Evolutionary conservation across 1,140 invertebrate species (phyloP).

Genomic region (Ectropis grisescens): DNA sequence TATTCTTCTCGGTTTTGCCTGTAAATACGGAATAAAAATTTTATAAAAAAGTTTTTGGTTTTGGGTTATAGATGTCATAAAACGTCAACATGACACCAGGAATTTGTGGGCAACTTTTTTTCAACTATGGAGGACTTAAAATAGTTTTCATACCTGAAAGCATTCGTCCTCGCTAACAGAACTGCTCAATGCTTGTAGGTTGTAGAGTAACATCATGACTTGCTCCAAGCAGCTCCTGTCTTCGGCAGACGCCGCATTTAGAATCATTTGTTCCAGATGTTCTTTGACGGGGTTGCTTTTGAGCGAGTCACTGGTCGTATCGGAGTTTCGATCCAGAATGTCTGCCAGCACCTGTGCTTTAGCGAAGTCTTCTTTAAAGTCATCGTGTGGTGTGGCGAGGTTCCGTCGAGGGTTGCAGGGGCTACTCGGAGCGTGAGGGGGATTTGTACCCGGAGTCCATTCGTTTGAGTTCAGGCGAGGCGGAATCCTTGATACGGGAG

Average conservation of each 20-base stretch:
- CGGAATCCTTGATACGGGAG: slow-evolving; percentile 64
- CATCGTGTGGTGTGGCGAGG: slow-evolving; percentile 43
- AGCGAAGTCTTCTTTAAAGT: slow-evolving; percentile 58
- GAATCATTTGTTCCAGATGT: slow-evolving; percentile 57
- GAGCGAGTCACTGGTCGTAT: slow-evolving; percentile 52
- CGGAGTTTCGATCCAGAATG: slow-evolving; percentile 47
- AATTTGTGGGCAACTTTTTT: too few relatives aligned
- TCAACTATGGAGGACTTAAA: too few relatives aligned
- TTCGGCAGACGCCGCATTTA: slow-evolving; percentile 62
- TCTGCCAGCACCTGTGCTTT: slow-evolving; percentile 56
- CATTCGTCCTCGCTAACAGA: slow-evolving; percentile 65
- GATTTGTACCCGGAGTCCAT: slow-evolving; percentile 69
- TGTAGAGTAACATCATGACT: slow-evolving; percentile 70
- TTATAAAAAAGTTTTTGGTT: slow-evolving; percentile 1
- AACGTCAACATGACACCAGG: too few relatives aligned
- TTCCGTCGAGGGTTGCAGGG: slow-evolving; percentile 48
- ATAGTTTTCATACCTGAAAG: slow-evolving; percentile 39
- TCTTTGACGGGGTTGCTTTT: slow-evolving; percentile 59
- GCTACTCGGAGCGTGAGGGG: slow-evolving; percentile 52
- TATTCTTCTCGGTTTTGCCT: slow-evolving; percentile 57
- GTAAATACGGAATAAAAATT: slow-evolving; percentile 19
- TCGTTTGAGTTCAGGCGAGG: slow-evolving; percentile 65
- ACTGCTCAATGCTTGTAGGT: slow-evolving; percentile 68
- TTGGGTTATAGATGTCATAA: too few relatives aligned
- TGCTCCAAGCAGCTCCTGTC: slow-evolving; percentile 72